Evolutionary conservation across 2,113 vertebrate genomes (phyloP), one percentile per base, ranked within the genome.

Genomic region (Cygnus atratus): DNA sequence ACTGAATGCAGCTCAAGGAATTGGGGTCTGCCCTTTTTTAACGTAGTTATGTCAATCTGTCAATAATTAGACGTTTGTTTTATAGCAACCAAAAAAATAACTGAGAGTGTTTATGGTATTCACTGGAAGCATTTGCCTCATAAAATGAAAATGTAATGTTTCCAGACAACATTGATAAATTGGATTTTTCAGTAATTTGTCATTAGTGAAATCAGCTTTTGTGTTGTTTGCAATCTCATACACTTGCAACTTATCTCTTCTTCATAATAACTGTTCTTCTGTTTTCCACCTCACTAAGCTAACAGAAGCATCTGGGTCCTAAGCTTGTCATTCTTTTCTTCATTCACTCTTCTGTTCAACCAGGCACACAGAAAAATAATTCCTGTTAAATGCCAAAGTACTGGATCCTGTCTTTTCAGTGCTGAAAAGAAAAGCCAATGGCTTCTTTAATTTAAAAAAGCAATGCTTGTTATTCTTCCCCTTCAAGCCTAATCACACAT

Each of bases 271-370:
- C 19, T 57, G 20, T 55, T 62, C 20, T 65, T 76, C 58, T 41
- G 77, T 80, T 90, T 94, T 80, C 54, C 37, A 83, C 28, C n/a
- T 95, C 74, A 80, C 24, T 87, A 91, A 87, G 26, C 37, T 88
- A 70, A 83, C 31, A 92, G 67, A 84, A 94, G 46, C 11, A 81
- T 59, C 37, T 84, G 61, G 22, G 14, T n/a, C 75, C 76, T 78
- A 46, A 92, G 50, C 31, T 92, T 21, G 1, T 91, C 71, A 61
- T 79, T 90, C 46, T 65, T 18, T 74, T 74, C 44, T 73, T 75
- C 62, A 70, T 83, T 93, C 16, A 44, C 9, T 86, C 54, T 68
- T 87, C 26, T 21, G 92, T 93, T 86, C 79, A 93, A 71, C 5
- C 16, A 70, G 68, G 26, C 24, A 77, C n/a, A 74, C 19, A 77